Percentiles rank a stretch among this genome's conserved stretches.
These are phyloP conservation scores for Lagria hirta DNA, from an alignment of 2,888 invertebrate genomes.

Conservation along the genomic window DNA sequence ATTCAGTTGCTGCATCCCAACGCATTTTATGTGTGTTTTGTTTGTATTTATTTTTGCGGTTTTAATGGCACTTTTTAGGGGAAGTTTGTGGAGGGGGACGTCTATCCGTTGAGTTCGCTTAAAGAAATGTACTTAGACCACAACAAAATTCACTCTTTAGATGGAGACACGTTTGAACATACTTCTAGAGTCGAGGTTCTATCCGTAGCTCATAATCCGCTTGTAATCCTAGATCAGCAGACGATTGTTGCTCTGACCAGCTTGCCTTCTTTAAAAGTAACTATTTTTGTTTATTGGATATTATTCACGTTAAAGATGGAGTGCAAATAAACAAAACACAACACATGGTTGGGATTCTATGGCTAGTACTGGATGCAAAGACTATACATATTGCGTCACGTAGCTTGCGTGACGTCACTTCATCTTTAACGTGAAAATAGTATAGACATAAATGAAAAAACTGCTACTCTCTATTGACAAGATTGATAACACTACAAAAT, in stretches of 20 bases:
- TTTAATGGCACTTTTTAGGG: slow-evolving; percentile 57
- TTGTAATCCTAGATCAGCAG: slow-evolving; percentile 65
- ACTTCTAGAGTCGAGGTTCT: slow-evolving; percentile 65
- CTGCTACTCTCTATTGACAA: too few relatives aligned
- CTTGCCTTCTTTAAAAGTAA: slow-evolving; percentile 66
- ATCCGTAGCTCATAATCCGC: slow-evolving; percentile 73
- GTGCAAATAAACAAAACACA: too few relatives aligned
- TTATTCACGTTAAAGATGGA: too few relatives aligned
- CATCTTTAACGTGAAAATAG: too few relatives aligned
- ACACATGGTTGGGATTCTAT: too few relatives aligned
- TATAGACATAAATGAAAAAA: too few relatives aligned
- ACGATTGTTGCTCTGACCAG: slow-evolving; percentile 68
- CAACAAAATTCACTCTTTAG: slow-evolving; percentile 71
- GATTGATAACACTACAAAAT: too few relatives aligned
- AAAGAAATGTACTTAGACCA: slow-evolving; percentile 65
- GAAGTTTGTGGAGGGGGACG: slow-evolving; percentile 58
- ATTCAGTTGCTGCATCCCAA: slow-evolving; percentile 64
- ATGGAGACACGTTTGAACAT: slow-evolving; percentile 76
- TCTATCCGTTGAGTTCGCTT: slow-evolving; percentile 63
- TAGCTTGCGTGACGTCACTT: too few relatives aligned
- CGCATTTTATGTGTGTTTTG: slow-evolving; percentile 66
- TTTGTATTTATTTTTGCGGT: slow-evolving; percentile 10
- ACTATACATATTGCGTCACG: too few relatives aligned
- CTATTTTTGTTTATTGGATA: slow-evolving; percentile 1
- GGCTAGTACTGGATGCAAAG: too few relatives aligned